Evolutionary conservation across 2,113 vertebrate species (phyloP).

Genomic region (Panthera tigris): DNA sequence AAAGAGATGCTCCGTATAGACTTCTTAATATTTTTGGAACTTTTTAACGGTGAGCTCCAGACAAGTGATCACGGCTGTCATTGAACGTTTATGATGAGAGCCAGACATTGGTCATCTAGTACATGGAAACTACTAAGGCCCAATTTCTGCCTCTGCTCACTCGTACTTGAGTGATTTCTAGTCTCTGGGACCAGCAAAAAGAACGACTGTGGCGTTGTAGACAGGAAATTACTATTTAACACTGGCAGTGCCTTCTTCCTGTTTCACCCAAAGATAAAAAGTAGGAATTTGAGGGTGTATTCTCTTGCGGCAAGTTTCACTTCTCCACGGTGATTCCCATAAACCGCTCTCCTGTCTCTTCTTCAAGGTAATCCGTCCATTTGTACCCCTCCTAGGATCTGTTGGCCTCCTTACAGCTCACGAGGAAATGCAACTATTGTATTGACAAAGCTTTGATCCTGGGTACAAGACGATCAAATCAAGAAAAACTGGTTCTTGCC

Average conservation of each 20-base stretch:
- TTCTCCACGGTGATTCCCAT: conserved; percentile 46
- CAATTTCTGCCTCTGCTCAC: background rate
- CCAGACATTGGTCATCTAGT: background rate
- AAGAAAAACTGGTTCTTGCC: conserved; percentile 61
- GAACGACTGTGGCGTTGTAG: background rate
- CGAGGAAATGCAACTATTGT: conserved; percentile 42
- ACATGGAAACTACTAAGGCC: background rate
- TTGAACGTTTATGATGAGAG: background rate
- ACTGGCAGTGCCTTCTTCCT: conserved; percentile 55
- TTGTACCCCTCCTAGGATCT: conserved; percentile 12
- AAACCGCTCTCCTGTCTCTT: conserved; percentile 7
- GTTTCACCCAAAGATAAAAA: conserved; percentile 48
- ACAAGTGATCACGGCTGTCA: background rate
- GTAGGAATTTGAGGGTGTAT: background rate
- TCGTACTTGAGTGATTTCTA: background rate
- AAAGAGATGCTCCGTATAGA: background rate
- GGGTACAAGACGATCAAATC: conserved; percentile 29
- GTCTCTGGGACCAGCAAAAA: conserved; percentile 30
- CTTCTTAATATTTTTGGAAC: background rate
- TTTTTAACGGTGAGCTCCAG: conserved; percentile 38
- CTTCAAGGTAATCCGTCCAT: conserved; percentile 24
- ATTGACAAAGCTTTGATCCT: conserved; percentile 55
- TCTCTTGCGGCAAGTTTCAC: background rate
- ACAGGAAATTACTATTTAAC: conserved; percentile 67
- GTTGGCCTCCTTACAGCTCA: conserved; percentile 46